Base-by-base conservation (phyloP, 1,140 invertebrate genomes). In the Drosophila persimilis region DNA sequence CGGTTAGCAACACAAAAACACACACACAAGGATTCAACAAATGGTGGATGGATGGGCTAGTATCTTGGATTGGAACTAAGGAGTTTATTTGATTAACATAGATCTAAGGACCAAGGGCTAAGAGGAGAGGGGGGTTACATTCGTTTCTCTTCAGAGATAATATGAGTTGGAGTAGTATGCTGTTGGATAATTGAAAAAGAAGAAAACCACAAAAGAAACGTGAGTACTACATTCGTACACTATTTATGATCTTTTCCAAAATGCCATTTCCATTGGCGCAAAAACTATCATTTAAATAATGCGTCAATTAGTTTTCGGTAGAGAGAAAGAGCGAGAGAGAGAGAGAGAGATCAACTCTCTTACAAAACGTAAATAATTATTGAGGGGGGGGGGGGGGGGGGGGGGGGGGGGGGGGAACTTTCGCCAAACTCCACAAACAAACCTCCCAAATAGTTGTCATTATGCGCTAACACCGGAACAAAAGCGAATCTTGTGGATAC, bases 371-470 rank as follows among this genome's bases (percentile, higher is more conserved):
- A 73, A 86, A 81, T 80, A 80, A 76, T 75, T 80, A 75, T 66
- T 46, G 39, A 31, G 56, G 9, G 15, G 15, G 15, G 15, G 15
- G 15, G 15, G 15, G 39, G 39, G 41, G 56, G 9, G 15, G 15
- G 15, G 15, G 15, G 15, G 15, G 15, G 39, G 41, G 60, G 9
- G 50, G 31, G n/a, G 24, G 48, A 65, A 80, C 81, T 86, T 86
- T 86, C 81, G 81, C 81, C 4, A 26, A 5, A 26, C 24, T 67
- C 70, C 52, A 60, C 66, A 26, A 5, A 4, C 48, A 74, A 85
- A 77, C 48, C 69, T 56, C 63, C 64, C 46, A 85, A 84, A 86
- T 64, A 86, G 81, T 77, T 85, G 73, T 65, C 80, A 85, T 85
- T 85, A 85, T 66, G 69, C 57, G 79, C 57, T 73, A 74, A 77